Base-by-base conservation (phyloP, 2,888 invertebrate genomes). In the Andrena flavipes region DNA sequence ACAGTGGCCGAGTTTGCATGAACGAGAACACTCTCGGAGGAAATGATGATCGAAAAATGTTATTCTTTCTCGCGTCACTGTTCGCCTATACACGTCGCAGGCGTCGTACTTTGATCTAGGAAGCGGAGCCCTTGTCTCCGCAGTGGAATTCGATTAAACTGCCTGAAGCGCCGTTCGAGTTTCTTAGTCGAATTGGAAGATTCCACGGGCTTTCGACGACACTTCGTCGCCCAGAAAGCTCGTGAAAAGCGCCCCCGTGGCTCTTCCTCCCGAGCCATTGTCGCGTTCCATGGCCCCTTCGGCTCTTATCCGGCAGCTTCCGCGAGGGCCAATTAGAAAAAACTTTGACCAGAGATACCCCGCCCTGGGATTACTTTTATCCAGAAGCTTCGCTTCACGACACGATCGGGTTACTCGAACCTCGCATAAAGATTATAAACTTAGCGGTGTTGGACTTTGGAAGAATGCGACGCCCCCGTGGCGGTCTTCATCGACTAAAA, bases 121-220 rank as follows among this genome's bases (percentile, higher is more conserved):
- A 73, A 77, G 67, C 54, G 51, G 51, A 71, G 76, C 69, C 81
- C 84, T 82, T 87, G 88, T 84, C 75, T 68, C 77, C 77, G 84
- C 86, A 71, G 69, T 82, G 90, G 91, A 92, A 91, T 92, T 92
- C 91, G 90, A 92, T 92, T 91, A 91, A 89, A 90, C 84, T 86
- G 87, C 84, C 83, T 86, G 87, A 76, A 78, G 79, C 79, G 67
- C 73, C 84, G 85, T 84, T 86, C 84, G 88, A 90, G 89, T 90
- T 91, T 89, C 91, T 91, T 89, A 87, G 88, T 86, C 85, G 87
- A 88, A 90, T 90, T 88, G 89, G 86, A 86, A 88, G 90, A 90
- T 90, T 88, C 89, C 87, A 80, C 84, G 73, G 76, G 80, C 80
- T 80, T 71, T 78, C 74, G 35, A 62, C 69, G 80, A 72, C 68